Evolutionary conservation across 2,888 invertebrate genomes (phyloP).

Genomic region (Candidula unifasciata): DNA sequence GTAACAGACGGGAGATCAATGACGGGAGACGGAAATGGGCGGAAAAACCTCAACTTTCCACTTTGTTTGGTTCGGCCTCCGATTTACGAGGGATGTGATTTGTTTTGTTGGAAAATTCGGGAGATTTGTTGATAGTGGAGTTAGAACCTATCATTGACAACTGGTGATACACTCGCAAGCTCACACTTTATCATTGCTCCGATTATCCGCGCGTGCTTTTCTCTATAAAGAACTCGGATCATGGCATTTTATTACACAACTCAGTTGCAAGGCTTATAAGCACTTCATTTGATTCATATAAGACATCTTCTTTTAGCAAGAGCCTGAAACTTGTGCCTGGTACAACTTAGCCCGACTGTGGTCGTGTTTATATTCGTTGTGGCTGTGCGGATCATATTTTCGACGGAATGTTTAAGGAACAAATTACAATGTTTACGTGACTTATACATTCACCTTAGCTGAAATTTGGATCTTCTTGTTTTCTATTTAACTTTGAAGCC

Average conservation of each 20-base stretch:
- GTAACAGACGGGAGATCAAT: constrained; percentile 41
- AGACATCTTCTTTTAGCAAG: constrained; percentile 4
- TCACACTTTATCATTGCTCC: constrained; percentile 37
- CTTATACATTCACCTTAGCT: too few species aligned
- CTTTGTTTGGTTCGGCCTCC: constrained; percentile 39
- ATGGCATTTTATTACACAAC: constrained; percentile 46
- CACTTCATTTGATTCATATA: constrained; percentile 43
- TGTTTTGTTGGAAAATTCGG: constrained; percentile 39
- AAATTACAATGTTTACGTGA: background rate
- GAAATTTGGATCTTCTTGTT: too few species aligned
- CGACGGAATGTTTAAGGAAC: background rate
- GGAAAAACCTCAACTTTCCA: constrained; percentile 29
- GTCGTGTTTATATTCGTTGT: too few species aligned
- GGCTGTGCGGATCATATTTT: background rate
- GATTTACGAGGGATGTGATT: constrained; percentile 42
- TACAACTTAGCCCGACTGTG: background rate
- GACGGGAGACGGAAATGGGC: constrained; percentile 42
- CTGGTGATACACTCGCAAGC: constrained; percentile 27
- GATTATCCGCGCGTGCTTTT: constrained; percentile 42
- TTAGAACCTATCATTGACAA: constrained; percentile 50
- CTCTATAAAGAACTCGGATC: constrained; percentile 47
- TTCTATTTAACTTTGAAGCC: too few species aligned
- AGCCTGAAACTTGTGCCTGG: background rate
- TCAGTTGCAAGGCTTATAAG: constrained; percentile 21
- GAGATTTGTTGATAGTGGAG: constrained; percentile 48